Evolutionary conservation across 2,113 vertebrate genomes (phyloP), one percentile per base, ranked within the genome.

Genomic region (Muntiacus muntjak): DNA sequence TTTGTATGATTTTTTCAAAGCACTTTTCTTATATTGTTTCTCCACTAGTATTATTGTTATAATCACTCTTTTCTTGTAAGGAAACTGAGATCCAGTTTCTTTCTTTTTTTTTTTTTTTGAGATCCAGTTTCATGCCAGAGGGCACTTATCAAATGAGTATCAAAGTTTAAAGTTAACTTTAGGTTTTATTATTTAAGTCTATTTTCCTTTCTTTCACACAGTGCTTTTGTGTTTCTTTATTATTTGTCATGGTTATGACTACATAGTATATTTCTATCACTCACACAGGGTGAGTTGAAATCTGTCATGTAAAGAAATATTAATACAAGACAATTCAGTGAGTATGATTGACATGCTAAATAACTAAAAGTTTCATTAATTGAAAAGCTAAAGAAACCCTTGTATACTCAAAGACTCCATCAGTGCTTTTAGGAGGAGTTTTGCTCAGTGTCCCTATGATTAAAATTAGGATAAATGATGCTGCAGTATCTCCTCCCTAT

Each of bases 181-280:
- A 78, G 4, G 10, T 84, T 60, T 96, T 78, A 67, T 87, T 93
- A 52, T 47, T 94, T 62, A 90, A 90, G 89, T 79, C 30, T 71
- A 30, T 84, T 90, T 96, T 84, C 23, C 71, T 47, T 52, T 21
- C 19, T 83, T 64, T 55, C 23, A 23, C 54, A 76, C 28, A 58
- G 9, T 78, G 3, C 17, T 14, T 14, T 25, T 93, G 21, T 47
- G 19, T 76, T 95, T 94, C 60, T 60, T 95, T 25, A 43, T 83
- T 78, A 83, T 60, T 89, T 94, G 21, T 92, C n/a, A 94, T 90
- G 36, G 50, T 89, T 54, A 94, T 78, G 94, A 58, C 89, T 85
- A 85, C 28, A 58, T 3, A 60, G 16, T 28, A 43, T 33, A 52
- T 89, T 94, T 64, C 55, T 92, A 54, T 94, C 54, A 87, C 0